Percentiles rank a stretch among this genome's conserved stretches.
These are phyloP conservation scores for Acipenser oxyrinchus DNA, from an alignment of 2,797 vertebrate species.

Conservation along the genomic window DNA sequence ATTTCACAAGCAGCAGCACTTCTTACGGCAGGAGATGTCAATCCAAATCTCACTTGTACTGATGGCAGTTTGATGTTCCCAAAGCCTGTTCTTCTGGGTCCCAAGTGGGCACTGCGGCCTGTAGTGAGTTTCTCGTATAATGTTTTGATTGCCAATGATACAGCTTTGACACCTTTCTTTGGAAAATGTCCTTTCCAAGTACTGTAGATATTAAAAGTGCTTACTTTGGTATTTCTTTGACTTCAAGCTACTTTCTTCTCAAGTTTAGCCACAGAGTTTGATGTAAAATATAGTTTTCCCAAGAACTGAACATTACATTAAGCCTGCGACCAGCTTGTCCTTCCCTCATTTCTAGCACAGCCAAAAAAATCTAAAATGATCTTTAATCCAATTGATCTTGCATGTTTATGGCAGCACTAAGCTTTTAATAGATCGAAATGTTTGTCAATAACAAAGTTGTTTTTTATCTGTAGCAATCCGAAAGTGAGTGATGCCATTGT, in stretches of 20 bases:
- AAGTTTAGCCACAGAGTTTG: no score
- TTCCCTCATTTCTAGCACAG: no score
- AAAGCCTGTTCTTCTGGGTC: background rate
- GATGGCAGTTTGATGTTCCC: background rate
- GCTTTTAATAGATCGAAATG: no score
- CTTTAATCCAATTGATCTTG: no score
- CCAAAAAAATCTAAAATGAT: no score
- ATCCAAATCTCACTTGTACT: background rate
- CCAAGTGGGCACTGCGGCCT: background rate
- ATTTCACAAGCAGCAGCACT: background rate
- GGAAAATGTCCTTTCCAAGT: background rate
- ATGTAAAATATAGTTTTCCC: no score
- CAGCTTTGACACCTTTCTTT: background rate
- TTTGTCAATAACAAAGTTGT: no score
- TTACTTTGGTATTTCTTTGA: background rate
- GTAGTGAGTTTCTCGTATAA: background rate
- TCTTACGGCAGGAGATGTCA: background rate
- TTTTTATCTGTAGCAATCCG: no score
- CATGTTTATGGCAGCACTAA: no score
- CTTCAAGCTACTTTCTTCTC: background rate
- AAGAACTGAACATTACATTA: no score
- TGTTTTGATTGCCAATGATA: background rate
- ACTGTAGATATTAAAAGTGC: background rate
- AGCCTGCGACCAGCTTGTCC: no score
- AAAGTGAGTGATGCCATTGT: no score